phyloP scores from a whole-genome alignment of 1,140 invertebrate species.

The Drosophila pseudoobscura region DNA sequence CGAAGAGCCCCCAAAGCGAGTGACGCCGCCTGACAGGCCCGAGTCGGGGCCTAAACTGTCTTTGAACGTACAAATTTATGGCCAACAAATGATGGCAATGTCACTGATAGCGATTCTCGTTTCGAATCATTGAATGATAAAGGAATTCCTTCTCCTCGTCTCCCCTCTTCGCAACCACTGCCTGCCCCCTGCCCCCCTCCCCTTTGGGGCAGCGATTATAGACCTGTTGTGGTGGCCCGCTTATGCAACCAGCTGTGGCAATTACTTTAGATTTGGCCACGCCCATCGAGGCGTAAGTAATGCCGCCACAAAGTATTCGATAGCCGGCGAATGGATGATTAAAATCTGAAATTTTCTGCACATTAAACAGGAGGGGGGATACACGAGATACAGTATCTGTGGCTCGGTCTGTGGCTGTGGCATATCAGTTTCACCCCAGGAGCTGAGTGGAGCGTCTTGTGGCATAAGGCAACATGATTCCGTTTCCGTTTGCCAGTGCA shows the following conservation, averaged over 20 bases:
- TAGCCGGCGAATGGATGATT: constrained; percentile 47
- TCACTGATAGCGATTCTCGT: too few relatives aligned
- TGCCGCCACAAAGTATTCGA: constrained; percentile 29
- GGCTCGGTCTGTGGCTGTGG: constrained; percentile 14
- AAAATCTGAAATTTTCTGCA: constrained; percentile 66
- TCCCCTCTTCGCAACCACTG: neutral
- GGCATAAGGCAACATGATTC: constrained; percentile 73
- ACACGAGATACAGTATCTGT: constrained; percentile 28
- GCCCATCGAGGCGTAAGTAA: constrained; percentile 55
- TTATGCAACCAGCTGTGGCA: constrained; percentile 45
- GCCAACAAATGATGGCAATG: constrained; percentile 19
- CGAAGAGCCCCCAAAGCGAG: neutral
- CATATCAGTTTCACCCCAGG: constrained; percentile 69
- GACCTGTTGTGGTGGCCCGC: constrained; percentile 49
- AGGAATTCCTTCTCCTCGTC: too few relatives aligned
- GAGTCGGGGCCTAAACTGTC: constrained; percentile 23
- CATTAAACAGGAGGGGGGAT: constrained; percentile 32
- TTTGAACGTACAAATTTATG: constrained; percentile 45
- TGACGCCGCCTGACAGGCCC: constrained; percentile 32
- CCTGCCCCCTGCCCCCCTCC: too few relatives aligned
- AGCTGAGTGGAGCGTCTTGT: constrained; percentile 28
- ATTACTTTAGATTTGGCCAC: constrained; percentile 18
- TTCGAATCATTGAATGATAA: too few relatives aligned
- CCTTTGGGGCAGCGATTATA: constrained; percentile 4
- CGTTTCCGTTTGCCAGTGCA: constrained; percentile 65